These are phyloP conservation scores for Planococcus citri DNA, from an alignment of 1,140 invertebrate species.

Conservation along the genomic window DNA sequence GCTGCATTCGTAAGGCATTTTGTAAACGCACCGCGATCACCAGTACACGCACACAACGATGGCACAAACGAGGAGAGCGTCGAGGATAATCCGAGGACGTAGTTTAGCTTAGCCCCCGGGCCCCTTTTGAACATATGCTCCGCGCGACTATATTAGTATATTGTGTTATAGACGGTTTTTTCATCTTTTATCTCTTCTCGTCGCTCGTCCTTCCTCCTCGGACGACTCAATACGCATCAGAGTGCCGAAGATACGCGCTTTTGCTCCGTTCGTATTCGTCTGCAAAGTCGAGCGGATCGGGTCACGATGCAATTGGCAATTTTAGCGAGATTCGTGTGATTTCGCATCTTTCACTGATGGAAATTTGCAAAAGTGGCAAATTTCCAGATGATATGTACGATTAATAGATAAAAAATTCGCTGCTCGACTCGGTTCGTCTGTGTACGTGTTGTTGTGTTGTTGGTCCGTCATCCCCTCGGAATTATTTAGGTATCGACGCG, in stretches of 20 bases:
- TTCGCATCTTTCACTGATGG: no score
- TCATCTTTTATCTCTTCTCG: slow-evolving; percentile 13
- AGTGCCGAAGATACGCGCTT: background rate
- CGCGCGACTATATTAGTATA: slow-evolving; percentile 13
- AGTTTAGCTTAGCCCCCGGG: slow-evolving; percentile 12
- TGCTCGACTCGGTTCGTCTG: background rate
- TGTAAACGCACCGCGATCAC: background rate
- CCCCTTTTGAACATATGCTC: slow-evolving; percentile 16
- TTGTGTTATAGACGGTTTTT: slow-evolving; percentile 19
- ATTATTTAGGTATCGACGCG: slow-evolving; percentile 19
- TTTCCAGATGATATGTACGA: no score
- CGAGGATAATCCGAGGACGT: background rate
- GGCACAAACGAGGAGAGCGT: background rate
- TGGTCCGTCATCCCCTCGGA: background rate
- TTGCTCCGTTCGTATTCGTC: background rate
- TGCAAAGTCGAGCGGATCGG: background rate
- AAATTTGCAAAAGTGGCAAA: no score
- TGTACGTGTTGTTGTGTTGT: background rate
- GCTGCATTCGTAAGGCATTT: slow-evolving; percentile 11
- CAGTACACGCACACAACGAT: background rate
- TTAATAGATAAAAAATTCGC: background rate
- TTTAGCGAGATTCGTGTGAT: no score
- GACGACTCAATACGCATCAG: slow-evolving; percentile 12
- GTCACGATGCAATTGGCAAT: no score
- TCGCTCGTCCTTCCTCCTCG: background rate